Evolutionary conservation across 2,113 vertebrate species (phyloP).

Genomic region (Chlorodrepanis virens): DNA sequence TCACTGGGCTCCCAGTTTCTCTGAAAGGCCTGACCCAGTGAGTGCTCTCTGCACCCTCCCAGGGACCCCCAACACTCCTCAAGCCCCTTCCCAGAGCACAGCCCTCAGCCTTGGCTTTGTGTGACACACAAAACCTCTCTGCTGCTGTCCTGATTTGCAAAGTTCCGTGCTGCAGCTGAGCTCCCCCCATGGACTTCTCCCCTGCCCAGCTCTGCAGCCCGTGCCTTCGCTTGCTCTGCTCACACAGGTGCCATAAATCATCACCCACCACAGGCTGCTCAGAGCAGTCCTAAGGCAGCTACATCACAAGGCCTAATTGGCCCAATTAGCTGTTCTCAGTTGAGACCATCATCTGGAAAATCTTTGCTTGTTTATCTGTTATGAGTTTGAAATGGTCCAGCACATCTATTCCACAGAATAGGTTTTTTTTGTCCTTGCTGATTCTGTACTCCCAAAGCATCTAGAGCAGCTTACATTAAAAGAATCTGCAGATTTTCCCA

Average conservation of each 20-base stretch:
- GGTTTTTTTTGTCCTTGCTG: background rate
- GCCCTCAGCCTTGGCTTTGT: background rate
- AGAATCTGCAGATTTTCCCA: slow-evolving; percentile 20
- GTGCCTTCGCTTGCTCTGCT: background rate
- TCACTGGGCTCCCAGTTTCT: background rate
- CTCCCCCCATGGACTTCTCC: background rate
- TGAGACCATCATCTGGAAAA: slow-evolving; percentile 57
- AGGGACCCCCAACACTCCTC: fast-evolving
- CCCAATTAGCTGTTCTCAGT: slow-evolving; percentile 47
- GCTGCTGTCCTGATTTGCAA: background rate
- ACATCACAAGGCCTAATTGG: slow-evolving; percentile 46
- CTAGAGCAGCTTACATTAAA: background rate
- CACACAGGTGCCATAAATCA: slow-evolving; percentile 1
- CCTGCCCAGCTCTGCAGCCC: background rate
- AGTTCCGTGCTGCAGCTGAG: background rate
- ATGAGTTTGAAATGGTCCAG: slow-evolving; percentile 33
- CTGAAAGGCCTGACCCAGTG: background rate
- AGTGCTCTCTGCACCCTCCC: background rate
- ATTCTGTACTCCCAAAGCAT: slow-evolving; percentile 47
- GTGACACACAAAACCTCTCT: background rate
- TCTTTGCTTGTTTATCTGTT: slow-evolving; percentile 56
- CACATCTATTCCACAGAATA: background rate
- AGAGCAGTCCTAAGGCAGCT: slow-evolving; percentile 43
- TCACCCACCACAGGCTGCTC: background rate
- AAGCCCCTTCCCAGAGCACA: background rate